phyloP scores from a whole-genome alignment of 2,888 invertebrate species.

The Meteorus cinctellus region DNA sequence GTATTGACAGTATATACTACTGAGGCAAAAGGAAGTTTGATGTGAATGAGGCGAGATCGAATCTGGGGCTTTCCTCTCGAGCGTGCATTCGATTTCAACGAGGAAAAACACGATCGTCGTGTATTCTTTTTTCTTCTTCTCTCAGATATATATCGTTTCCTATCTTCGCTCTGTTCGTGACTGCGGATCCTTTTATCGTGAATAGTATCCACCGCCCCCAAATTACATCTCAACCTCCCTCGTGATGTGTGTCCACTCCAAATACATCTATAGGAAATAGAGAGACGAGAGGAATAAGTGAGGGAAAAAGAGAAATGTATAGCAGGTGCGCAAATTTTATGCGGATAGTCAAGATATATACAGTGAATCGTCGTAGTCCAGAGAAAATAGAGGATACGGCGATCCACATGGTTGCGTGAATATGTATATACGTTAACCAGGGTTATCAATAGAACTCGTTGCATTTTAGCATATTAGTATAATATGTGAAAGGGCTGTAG shows the following conservation, averaged over 20 bases:
- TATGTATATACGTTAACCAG: neutral
- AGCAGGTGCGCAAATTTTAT: constrained; percentile 59
- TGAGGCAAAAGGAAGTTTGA: neutral
- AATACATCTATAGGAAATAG: neutral
- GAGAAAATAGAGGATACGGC: no score
- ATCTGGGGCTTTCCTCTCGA: neutral
- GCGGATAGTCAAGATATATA: constrained; percentile 31
- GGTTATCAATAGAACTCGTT: constrained; percentile 47
- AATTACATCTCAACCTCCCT: constrained; percentile 33
- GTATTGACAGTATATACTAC: neutral
- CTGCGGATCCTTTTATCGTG: constrained; percentile 23
- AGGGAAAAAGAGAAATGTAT: constrained; percentile 36
- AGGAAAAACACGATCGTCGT: constrained; percentile 1
- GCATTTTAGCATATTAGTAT: constrained; percentile 53
- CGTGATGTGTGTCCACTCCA: neutral
- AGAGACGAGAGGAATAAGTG: neutral
- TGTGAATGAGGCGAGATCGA: constrained; percentile 11
- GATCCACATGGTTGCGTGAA: constrained; percentile 14
- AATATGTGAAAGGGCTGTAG: constrained; percentile 49
- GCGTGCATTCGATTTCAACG: constrained; percentile 8
- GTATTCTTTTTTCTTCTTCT: neutral
- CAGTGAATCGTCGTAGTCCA: constrained; percentile 24
- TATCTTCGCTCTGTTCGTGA: constrained; percentile 4
- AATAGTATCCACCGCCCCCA: constrained; percentile 24
- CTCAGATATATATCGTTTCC: neutral